Evolutionary conservation across 2,113 vertebrate genomes (phyloP), one percentile per base, ranked within the genome.

Genomic region (Riparia riparia): DNA sequence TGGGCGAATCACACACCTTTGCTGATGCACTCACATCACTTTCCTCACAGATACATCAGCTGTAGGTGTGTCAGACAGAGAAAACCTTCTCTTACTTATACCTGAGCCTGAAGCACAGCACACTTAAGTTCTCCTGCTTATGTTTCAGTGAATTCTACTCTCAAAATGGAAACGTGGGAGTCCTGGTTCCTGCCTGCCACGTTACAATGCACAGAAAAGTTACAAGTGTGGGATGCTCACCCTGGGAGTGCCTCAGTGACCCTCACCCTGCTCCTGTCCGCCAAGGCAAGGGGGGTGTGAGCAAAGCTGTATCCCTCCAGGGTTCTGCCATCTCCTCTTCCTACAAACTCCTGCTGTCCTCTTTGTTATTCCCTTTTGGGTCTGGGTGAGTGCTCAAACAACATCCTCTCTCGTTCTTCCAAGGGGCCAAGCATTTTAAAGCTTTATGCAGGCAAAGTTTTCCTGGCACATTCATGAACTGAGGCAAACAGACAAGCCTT

Each of bases 151-250:
- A n/a, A 65, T 85, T 64, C 47, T 21, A 17, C 56, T 60, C 41
- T 54, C 42, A 11, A 76, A 85, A 92, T 64, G 82, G 73, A 71
- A 87, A 70, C 5, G 17, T 58, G 47, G 47, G 51, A 77, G n/a
- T 51, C 41, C 68, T 83, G 26, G 8, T 37, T 81, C 65, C 88
- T 42, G 50, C 15, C 32, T 63, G 69, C 26, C n/a, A 6, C 2
- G 0, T 31, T 89, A 4, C 14, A 14, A 42, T 6, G 7, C n/a
- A 49, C 50, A 71, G 47, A 54, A 78, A 19, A 87, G 57, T 49
- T 21, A 24, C 17, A 2, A 8, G 19, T 24, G 53, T 22, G 24
- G 3, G 9, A n/a, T 1, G 9, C 39, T 24, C 0, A 6, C 7
- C 42, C 65, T 53, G 82, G 66, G 56, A 79, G 4, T 26, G 47